Evolutionary conservation across 2,113 vertebrate genomes (phyloP).

Genomic region (Spermophilus dauricus): DNA sequence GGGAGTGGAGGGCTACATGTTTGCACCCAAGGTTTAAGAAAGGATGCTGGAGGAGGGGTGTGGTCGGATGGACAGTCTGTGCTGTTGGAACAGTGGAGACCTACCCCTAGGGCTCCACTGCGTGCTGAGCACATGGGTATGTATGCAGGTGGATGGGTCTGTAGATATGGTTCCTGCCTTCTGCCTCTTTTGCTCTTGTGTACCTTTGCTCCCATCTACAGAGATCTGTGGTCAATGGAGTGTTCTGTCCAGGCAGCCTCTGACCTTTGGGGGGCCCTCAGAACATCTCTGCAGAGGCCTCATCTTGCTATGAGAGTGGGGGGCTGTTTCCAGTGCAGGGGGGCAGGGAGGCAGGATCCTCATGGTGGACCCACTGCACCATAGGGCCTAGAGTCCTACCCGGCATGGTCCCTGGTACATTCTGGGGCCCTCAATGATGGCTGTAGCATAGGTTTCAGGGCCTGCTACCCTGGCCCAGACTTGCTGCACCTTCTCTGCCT

Average conservation of each 20-base stretch:
- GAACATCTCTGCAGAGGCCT: background rate
- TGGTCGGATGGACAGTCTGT: background rate
- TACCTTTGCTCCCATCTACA: accelerated
- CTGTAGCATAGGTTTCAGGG: background rate
- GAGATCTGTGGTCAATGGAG: background rate
- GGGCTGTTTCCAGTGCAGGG: background rate
- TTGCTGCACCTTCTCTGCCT: background rate
- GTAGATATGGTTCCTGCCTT: background rate
- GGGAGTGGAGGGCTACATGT: background rate
- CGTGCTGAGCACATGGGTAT: background rate
- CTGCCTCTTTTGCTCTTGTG: background rate
- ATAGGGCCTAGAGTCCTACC: background rate
- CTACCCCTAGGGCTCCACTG: too few relatives aligned
- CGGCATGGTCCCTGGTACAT: background rate
- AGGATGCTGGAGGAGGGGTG: background rate
- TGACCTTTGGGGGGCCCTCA: background rate
- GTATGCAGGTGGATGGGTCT: background rate
- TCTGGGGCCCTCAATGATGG: background rate
- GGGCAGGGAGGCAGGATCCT: background rate
- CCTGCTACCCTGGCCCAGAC: background rate
- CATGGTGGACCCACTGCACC: background rate
- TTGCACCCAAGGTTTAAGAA: background rate
- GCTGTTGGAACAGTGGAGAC: background rate
- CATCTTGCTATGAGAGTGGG: background rate
- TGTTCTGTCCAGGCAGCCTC: background rate